Percentiles rank a stretch among this genome's conserved stretches.
phyloP scores from a whole-genome alignment of 2,888 invertebrate genomes.

The Leucophenga montana region DNA sequence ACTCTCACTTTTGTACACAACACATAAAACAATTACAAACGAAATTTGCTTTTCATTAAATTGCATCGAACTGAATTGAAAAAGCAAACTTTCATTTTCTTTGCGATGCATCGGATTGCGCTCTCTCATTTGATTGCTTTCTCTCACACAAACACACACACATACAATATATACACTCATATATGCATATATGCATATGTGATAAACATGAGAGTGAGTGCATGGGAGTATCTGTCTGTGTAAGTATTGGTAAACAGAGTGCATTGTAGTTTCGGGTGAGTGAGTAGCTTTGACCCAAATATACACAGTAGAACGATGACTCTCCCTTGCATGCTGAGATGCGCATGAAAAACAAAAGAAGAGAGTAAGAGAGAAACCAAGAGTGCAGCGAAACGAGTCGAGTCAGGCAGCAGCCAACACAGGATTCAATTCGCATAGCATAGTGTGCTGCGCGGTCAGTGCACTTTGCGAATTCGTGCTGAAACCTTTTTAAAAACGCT shows the following conservation, averaged over 20 bases:
- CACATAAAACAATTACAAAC: too few species aligned
- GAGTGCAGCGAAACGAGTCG: too few species aligned
- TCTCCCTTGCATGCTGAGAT: slow-evolving; percentile 43
- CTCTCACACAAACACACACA: slow-evolving; percentile 28
- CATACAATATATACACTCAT: slow-evolving; percentile 47
- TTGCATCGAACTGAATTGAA: too few species aligned
- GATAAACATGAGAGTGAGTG: slow-evolving; percentile 37
- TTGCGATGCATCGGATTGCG: slow-evolving; percentile 7
- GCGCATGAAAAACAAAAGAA: slow-evolving; percentile 36
- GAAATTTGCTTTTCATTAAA: too few species aligned
- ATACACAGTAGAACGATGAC: slow-evolving; percentile 53
- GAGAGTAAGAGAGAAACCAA: neutral
- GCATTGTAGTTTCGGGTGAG: slow-evolving; percentile 67
- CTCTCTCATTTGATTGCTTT: slow-evolving; percentile 26
- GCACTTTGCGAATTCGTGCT: slow-evolving; percentile 66
- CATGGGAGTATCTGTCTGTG: slow-evolving; percentile 34
- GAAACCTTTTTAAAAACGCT: slow-evolving; percentile 41
- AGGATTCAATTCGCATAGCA: neutral
- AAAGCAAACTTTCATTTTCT: slow-evolving; percentile 15
- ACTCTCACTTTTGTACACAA: neutral
- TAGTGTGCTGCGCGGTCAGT: slow-evolving; percentile 65
- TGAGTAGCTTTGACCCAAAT: slow-evolving; percentile 73
- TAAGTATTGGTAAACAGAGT: slow-evolving; percentile 41
- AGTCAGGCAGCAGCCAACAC: too few species aligned
- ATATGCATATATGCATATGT: slow-evolving; percentile 32